Base-by-base conservation (phyloP, 2,888 invertebrate species). In the Agonopterix arenella region DNA sequence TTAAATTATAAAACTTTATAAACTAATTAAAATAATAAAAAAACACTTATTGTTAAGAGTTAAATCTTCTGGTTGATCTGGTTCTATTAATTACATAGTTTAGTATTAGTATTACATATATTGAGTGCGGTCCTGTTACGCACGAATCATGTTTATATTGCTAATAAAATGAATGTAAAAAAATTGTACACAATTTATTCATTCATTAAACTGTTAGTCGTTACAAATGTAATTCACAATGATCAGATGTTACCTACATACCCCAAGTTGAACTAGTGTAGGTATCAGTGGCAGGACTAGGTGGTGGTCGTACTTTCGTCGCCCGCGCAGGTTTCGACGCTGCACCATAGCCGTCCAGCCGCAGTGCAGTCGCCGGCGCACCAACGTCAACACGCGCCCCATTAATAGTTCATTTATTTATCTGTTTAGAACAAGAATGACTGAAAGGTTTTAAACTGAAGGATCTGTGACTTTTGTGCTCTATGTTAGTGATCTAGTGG, bases 401-500 rank as follows among this genome's bases (percentile, higher is more conserved):
- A 62, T 36, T 9, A 44, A 37, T 18, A 49, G 47, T 47, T 11
- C 16, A 42, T 44, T 43, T 18, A 44, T 18, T 16, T 4, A 47
- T 36, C 13, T 36, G 28, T 44, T n/a, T 36, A 18, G 8, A 11
- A 11, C 45, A 53, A 51, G 43, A 49, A 53, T 53, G 50, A 46
- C 48, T 38, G 18, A 13, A 13, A 46, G 5, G 18, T 44, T 46
- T 44, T 47, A n/a, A 59, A 61, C 64, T 68, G 61, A 64, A 66
- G 50, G 57, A 61, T 62, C 53, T 62, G 79, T 77, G 76, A 63
- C 65, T 70, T 59, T 70, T 69, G 80, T 79, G 75, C 68, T 68
- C 63, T 64, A 76, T 78, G 73, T 66, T 53, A 70, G 80, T 80
- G 80, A 62, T 61, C 62, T 70, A 70, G 78, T 78, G 75, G 65